Conservation (phyloP, 1,140 invertebrate species). For the Drosophila teissieri region DNA sequence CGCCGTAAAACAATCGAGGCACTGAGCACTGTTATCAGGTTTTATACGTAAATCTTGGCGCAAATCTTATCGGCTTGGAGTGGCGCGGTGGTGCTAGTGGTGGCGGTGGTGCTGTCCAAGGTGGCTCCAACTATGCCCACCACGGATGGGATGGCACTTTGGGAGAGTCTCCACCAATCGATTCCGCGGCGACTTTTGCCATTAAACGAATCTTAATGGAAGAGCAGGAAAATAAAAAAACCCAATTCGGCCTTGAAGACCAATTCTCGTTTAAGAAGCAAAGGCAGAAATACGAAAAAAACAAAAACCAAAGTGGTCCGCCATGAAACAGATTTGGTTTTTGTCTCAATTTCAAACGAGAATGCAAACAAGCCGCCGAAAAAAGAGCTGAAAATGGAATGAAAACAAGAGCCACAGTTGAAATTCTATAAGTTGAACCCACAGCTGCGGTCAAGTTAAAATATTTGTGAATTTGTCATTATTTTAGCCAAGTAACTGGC, state of each 20-base stretch:
- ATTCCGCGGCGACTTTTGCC: conserved; percentile 35
- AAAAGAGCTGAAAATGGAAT: conserved; percentile 9
- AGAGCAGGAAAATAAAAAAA: conserved; percentile 13
- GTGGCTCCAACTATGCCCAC: conserved; percentile 11
- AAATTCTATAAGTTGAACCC: neutral
- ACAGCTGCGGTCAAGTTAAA: too few relatives aligned
- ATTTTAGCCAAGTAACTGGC: neutral
- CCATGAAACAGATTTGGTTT: conserved; percentile 50
- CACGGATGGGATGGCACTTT: neutral
- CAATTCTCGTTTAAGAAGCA: conserved; percentile 49
- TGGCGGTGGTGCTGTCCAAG: conserved; percentile 12
- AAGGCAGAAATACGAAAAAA: neutral
- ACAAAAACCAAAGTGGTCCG: conserved; percentile 31
- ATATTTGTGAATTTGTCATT: too few relatives aligned
- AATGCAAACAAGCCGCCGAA: neutral
- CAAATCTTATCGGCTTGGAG: conserved; percentile 49
- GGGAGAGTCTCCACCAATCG: neutral
- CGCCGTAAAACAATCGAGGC: conserved; percentile 39
- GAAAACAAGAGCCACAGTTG: conserved; percentile 7
- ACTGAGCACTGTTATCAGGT: conserved; percentile 34
- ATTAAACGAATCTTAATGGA: conserved; percentile 34
- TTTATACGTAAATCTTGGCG: conserved; percentile 57
- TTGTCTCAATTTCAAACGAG: conserved; percentile 16
- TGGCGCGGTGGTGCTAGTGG: neutral
- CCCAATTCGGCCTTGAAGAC: conserved; percentile 37